phyloP scores from a whole-genome alignment of 2,888 invertebrate genomes.

The Coremacera marginata region DNA sequence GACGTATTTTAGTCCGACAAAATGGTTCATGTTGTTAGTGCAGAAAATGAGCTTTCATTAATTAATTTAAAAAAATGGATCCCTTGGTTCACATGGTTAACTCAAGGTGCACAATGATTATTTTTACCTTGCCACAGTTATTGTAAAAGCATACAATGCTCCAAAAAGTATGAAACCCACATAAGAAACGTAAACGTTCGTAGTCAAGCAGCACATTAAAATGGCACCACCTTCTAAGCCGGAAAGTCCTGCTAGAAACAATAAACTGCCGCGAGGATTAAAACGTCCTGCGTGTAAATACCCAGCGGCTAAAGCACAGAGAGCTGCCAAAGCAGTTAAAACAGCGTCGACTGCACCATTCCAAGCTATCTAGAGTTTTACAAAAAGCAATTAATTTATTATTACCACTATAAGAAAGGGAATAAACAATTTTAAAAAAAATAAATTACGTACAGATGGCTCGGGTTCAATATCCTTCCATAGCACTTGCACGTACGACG shows the following conservation, averaged over 20 bases:
- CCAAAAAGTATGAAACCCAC: slow-evolving; percentile 81
- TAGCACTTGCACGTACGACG: slow-evolving; percentile 79
- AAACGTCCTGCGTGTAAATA: slow-evolving; percentile 63
- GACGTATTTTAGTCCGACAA: too few species aligned
- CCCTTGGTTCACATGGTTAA: too few species aligned
- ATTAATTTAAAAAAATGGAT: too few species aligned
- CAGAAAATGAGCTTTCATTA: too few species aligned
- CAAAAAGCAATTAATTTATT: not conserved
- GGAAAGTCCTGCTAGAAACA: slow-evolving; percentile 70
- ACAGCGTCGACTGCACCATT: slow-evolving; percentile 89
- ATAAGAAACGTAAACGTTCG: slow-evolving; percentile 79
- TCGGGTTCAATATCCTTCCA: slow-evolving; percentile 74
- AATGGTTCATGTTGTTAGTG: too few species aligned
- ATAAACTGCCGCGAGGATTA: slow-evolving; percentile 67
- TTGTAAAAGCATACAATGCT: slow-evolving; percentile 79
- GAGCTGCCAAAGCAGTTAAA: slow-evolving; percentile 78
- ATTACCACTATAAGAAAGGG: too few species aligned
- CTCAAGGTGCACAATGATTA: not conserved
- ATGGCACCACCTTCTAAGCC: slow-evolving; percentile 73
- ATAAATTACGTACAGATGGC: slow-evolving; percentile 56
- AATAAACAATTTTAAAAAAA: not conserved
- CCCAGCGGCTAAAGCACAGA: slow-evolving; percentile 73
- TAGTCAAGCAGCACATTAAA: slow-evolving; percentile 72
- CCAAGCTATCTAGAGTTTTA: slow-evolving; percentile 59
- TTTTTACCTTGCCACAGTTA: slow-evolving; percentile 63